Evolutionary conservation across 2,797 vertebrate genomes (phyloP).

Genomic region (Trachops cirrhosus): DNA sequence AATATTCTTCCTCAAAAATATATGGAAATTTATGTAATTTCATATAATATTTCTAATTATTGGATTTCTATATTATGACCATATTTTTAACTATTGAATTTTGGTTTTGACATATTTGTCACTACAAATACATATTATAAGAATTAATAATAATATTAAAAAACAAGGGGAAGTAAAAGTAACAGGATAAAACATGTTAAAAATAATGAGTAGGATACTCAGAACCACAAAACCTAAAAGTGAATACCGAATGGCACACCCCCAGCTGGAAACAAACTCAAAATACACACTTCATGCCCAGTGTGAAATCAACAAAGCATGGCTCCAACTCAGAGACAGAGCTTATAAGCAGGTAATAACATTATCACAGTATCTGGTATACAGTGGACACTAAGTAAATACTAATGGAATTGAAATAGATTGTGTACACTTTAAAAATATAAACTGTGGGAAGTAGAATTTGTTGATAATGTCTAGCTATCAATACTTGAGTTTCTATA

Average conservation of each 20-base stretch:
- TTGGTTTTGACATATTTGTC: background rate
- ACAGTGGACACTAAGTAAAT: background rate
- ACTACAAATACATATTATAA: background rate
- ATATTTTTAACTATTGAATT: background rate
- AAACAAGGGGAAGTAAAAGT: background rate
- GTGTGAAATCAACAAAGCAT: background rate
- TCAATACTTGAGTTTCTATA: background rate
- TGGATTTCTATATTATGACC: background rate
- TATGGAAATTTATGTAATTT: background rate
- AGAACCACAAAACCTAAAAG: background rate
- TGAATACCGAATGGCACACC: background rate
- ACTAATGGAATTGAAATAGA: background rate
- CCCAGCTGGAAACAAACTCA: background rate
- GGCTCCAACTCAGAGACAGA: background rate
- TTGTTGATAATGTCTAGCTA: background rate
- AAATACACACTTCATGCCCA: background rate
- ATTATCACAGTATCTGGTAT: background rate
- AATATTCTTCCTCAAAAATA: background rate
- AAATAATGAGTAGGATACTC: background rate
- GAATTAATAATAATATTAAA: background rate
- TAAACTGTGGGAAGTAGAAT: background rate
- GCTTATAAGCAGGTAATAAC: background rate
- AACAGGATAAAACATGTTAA: slow-evolving; percentile 11
- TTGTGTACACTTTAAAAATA: background rate
- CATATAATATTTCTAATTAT: background rate